A percentile compares a stretch with the other conserved stretches of the same genome.
Conservation (phyloP, 2,888 invertebrate genomes). For the Epistrophella euchroma region DNA sequence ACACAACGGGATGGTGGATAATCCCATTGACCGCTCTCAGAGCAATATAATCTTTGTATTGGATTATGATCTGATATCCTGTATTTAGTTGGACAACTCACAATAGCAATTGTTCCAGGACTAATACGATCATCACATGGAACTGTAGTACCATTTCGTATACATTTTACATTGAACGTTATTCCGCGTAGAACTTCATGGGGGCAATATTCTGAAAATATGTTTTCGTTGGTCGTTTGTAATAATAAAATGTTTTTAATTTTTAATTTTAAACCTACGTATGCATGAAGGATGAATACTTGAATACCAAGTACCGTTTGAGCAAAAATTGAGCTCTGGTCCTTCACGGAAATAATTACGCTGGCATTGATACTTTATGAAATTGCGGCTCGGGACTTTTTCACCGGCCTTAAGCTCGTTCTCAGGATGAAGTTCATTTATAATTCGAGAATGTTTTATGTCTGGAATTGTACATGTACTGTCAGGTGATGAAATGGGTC, state of each 20-base stretch:
- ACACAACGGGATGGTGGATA: constrained; percentile 77
- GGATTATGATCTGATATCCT: constrained; percentile 6
- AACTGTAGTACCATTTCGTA: constrained; percentile 22
- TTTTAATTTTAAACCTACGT: constrained; percentile 8
- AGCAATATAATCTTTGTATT: constrained; percentile 72
- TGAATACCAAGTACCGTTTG: constrained; percentile 13
- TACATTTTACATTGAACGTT: constrained; percentile 50
- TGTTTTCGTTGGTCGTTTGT: not conserved
- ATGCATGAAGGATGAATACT: constrained; percentile 9
- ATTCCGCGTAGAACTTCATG: constrained; percentile 9
- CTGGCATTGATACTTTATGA: constrained; percentile 25
- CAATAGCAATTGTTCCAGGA: constrained; percentile 69
- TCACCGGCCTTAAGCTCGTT: not conserved
- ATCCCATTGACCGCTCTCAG: constrained; percentile 78
- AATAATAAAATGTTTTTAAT: not conserved
- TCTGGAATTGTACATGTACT: constrained; percentile 17
- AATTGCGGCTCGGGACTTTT: not conserved
- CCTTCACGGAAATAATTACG: constrained; percentile 28
- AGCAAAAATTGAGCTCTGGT: constrained; percentile 13
- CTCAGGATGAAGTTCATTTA: not conserved
- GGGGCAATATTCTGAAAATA: constrained; percentile 44
- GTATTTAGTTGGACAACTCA: constrained; percentile 66
- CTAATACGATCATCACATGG: constrained; percentile 55
- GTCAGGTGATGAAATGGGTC: not conserved
- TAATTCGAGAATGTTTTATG: constrained; percentile 22